Base-by-base conservation (phyloP, 2,888 invertebrate species). In the Drosophila multiciliata region DNA sequence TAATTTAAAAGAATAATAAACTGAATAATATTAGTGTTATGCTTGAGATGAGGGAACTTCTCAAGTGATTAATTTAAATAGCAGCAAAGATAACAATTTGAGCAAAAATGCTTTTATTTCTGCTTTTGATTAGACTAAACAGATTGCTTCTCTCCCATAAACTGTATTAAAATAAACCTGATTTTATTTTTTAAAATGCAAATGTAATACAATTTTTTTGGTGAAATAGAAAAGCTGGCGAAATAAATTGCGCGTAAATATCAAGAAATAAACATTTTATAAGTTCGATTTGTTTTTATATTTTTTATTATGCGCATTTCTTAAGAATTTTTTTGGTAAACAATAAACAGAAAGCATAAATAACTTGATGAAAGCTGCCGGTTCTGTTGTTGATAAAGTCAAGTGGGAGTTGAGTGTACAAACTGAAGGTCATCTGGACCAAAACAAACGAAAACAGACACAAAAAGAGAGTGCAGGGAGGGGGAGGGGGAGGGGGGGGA, bases 391-490 rank as follows among this genome's bases (percentile, higher is more conserved):
- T 23, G 52, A 52, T 33, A 50, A n/a, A 35, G 29, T 4, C 11
- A 17, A 54, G 74, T 68, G 68, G 64, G 57, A 63, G 60, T 40
- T 42, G 42, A 63, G 50, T 48, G 66, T 40, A 7, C 66, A 29
- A 26, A 17, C 32, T 60, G 78, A 78, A 78, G 78, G 78, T 78
- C 78, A 59, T 38, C 55, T 48, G 38, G 52, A 63, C 45, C 48
- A 65, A 23, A 57, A 55, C 45, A 60, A 36, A 48, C 29, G 6
- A 12, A 36, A 59, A 55, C 35, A 48, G 35, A 11, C 4, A 38
- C 11, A 20, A 29, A 49, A 0, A 42, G 15, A 33, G 35, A 12
- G n/a, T 0, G 42, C 12, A 23, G n/a, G 36, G n/a, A 38, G 33
- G 3, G 33, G 48, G 36, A n/a, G 8, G 32, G 7, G 15, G 20